Evolutionary conservation across 2,113 vertebrate genomes (phyloP).

Genomic region (Macrotus californicus): DNA sequence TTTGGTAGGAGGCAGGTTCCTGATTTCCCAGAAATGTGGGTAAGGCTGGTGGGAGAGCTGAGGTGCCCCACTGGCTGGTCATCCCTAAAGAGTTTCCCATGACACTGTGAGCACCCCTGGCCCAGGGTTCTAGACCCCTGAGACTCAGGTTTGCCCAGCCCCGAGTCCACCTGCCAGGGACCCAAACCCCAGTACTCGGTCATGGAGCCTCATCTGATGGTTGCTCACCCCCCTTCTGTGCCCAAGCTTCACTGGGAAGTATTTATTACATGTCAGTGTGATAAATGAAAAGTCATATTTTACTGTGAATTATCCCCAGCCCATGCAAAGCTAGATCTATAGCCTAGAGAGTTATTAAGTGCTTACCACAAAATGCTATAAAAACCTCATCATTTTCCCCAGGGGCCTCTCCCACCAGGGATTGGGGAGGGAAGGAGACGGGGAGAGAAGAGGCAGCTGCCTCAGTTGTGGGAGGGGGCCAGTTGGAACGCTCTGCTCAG

Average conservation of each 20-base stretch:
- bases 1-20: neutral
- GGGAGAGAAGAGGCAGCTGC: neutral
- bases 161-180: neutral
- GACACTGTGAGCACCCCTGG: neutral
- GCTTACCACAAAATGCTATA: constrained; percentile 79
- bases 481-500: neutral
- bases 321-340: constrained; percentile 77
- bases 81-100: neutral
- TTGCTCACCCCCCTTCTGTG: constrained; percentile 18
- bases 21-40: neutral
- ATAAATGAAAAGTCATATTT: constrained; percentile 85
- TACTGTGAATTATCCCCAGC: constrained; percentile 81
- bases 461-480: neutral
- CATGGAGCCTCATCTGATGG: neutral
- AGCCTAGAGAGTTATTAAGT: constrained; percentile 82
- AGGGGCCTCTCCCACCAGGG: constrained; percentile 47
- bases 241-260: constrained; percentile 74
- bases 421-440: neutral
- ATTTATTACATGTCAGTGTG: constrained; percentile 80
- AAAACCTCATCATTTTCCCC: constrained; percentile 79
- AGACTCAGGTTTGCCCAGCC: neutral
- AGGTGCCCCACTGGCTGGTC: neutral
- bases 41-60: neutral
- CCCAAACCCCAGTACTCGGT: constrained; percentile 12
- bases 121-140: neutral